These are phyloP conservation scores for Drosophila repletoides DNA, from an alignment of 1,140 invertebrate genomes.

Conservation along the genomic window DNA sequence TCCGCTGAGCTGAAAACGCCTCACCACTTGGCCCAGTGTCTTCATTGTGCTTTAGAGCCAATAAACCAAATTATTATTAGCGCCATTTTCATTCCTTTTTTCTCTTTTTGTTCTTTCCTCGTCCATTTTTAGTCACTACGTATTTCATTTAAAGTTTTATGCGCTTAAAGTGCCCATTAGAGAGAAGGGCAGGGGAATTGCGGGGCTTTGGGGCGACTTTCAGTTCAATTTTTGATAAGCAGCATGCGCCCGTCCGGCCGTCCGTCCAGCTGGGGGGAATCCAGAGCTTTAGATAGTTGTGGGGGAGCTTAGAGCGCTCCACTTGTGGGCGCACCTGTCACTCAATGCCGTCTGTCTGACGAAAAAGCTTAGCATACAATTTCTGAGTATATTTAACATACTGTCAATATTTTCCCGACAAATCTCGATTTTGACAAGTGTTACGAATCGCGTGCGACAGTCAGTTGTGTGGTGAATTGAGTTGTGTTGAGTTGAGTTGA, in stretches of 20 bases:
- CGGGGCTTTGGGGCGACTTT: no score
- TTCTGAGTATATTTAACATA: conserved; percentile 60
- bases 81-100: conserved; percentile 68
- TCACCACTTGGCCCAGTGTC: conserved; percentile 56
- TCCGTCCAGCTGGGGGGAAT: no score
- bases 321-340: conserved; percentile 56
- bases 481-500: no score
- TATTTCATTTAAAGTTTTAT: conserved; percentile 80
- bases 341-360: conserved; percentile 24
- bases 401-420: conserved; percentile 65
- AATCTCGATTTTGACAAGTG: conserved; percentile 72
- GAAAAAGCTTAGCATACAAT: conserved; percentile 31
- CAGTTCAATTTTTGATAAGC: no score
- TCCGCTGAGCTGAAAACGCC: conserved; percentile 37
- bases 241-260: no score
- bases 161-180: conserved; percentile 18
- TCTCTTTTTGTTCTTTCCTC: background rate
- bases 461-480: conserved; percentile 35
- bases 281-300: conserved; percentile 23
- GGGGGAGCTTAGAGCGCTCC: conserved; percentile 20
- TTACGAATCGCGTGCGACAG: conserved; percentile 51
- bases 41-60: conserved; percentile 80
- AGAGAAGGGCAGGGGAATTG: background rate
- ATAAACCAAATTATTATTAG: conserved; percentile 82
- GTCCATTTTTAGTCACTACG: conserved; percentile 35